Conservation (phyloP, 2,888 invertebrate species). For the Strigamia maritima region DNA sequence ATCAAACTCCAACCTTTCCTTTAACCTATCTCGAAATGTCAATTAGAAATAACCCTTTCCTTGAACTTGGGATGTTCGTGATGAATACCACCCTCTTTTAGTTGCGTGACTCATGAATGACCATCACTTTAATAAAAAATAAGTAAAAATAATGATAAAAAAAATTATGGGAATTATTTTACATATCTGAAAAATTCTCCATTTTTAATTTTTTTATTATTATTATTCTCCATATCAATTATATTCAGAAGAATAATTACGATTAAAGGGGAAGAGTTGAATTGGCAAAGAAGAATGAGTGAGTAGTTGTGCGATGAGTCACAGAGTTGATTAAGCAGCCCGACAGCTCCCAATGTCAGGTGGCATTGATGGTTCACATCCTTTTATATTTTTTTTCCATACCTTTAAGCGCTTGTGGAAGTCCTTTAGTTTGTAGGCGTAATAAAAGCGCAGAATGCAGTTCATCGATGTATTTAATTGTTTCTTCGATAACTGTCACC, state of each 20-base stretch:
- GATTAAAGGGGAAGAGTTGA: conserved; percentile 4
- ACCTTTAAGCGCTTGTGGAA: conserved; percentile 44
- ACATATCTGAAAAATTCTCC: neutral
- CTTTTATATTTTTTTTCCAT: neutral
- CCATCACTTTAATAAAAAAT: neutral
- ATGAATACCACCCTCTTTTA: neutral
- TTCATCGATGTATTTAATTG: conserved; percentile 55
- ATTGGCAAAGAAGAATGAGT: neutral
- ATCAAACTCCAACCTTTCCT: neutral
- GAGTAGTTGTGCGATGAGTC: neutral
- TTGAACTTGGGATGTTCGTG: conserved; percentile 9
- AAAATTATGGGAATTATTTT: neutral
- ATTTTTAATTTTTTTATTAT: neutral
- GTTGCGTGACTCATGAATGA: conserved; percentile 7
- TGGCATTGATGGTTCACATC: neutral
- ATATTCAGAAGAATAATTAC: neutral
- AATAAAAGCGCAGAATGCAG: conserved; percentile 52
- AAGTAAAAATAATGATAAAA: neutral
- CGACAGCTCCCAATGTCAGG: neutral
- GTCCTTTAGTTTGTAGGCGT: conserved; percentile 47
- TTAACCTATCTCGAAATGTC: neutral
- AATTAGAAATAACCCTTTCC: neutral
- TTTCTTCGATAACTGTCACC: conserved; percentile 55
- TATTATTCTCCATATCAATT: neutral
- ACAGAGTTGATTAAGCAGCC: neutral